phyloP scores from a whole-genome alignment of 1,140 invertebrate genomes.

The Dendroctonus valens region DNA sequence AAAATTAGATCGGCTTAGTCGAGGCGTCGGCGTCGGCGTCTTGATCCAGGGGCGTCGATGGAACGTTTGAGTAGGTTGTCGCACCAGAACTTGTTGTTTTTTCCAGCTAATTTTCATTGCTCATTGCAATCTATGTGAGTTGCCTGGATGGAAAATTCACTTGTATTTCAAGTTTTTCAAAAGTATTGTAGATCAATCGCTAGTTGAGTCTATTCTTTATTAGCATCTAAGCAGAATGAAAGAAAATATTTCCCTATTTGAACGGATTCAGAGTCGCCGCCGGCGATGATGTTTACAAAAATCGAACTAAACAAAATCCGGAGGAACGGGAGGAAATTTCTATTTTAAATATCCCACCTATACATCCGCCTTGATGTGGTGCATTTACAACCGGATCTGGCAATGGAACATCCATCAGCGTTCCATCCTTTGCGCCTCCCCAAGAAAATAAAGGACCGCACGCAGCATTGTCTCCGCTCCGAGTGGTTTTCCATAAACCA shows the following conservation, averaged over 20 bases:
- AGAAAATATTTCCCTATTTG: too few relatives aligned
- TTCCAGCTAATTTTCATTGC: too few relatives aligned
- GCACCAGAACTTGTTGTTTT: too few relatives aligned
- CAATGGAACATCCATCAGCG: background rate
- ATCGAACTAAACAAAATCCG: slow-evolving; percentile 14
- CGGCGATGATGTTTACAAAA: slow-evolving; percentile 16
- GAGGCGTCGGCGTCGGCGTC: slow-evolving; percentile 28
- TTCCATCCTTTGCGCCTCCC: background rate
- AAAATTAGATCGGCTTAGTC: slow-evolving; percentile 24
- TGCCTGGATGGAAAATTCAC: too few relatives aligned
- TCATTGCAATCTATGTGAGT: too few relatives aligned
- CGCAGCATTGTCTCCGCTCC: background rate
- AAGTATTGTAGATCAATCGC: too few relatives aligned
- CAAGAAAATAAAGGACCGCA: background rate
- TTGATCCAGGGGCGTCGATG: slow-evolving; percentile 1
- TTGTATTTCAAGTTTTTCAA: too few relatives aligned
- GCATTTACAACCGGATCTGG: background rate
- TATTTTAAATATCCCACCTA: slow-evolving; percentile 23
- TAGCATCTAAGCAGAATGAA: too few relatives aligned
- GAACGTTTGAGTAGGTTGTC: background rate
- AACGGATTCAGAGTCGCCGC: too few relatives aligned
- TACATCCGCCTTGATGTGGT: slow-evolving; percentile 6
- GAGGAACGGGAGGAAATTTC: slow-evolving; percentile 10
- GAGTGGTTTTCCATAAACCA: background rate
- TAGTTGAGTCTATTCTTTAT: too few relatives aligned